A percentile compares a stretch with the other conserved stretches of the same genome.
Conservation (phyloP, 2,888 invertebrate genomes). For the Chymomyza amoena region DNA sequence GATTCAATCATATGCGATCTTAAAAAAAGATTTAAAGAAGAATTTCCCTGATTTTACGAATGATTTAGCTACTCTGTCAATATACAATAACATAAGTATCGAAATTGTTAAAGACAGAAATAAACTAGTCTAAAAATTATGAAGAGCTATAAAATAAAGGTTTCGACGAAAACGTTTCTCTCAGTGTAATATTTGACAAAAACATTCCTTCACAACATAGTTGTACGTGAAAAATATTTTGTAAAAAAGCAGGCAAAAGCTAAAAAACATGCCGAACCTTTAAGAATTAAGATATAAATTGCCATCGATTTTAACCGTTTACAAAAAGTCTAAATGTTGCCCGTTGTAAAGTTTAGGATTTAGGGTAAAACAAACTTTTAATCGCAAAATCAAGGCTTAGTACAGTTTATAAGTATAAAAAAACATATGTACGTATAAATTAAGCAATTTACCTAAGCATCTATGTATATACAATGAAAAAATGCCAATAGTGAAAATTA, state of each 20-base stretch:
- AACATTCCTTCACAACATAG: too few relatives aligned
- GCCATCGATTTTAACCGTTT: conserved; percentile 32
- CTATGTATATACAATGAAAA: neutral
- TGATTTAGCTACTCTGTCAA: too few relatives aligned
- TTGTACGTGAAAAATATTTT: neutral
- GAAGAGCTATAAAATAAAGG: too few relatives aligned
- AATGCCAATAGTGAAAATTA: conserved; percentile 61
- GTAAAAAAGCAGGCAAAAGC: neutral
- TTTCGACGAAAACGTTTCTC: too few relatives aligned
- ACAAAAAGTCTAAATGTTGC: conserved; percentile 16
- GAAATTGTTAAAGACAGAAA: too few relatives aligned
- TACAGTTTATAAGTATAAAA: neutral
- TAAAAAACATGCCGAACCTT: neutral
- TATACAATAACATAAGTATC: too few relatives aligned
- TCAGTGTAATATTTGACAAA: too few relatives aligned
- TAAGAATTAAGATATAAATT: neutral
- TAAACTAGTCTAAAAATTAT: too few relatives aligned
- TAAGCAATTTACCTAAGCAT: conserved; percentile 7
- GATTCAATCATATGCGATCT: too few relatives aligned
- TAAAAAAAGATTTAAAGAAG: too few relatives aligned
- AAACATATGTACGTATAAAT: neutral
- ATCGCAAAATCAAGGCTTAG: conserved; percentile 42
- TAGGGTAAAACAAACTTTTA: conserved; percentile 45
- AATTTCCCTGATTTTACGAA: too few relatives aligned
- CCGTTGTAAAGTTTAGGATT: conserved; percentile 50